phyloP scores from a whole-genome alignment of 2,888 invertebrate species.

The Tridacna crocea region DNA sequence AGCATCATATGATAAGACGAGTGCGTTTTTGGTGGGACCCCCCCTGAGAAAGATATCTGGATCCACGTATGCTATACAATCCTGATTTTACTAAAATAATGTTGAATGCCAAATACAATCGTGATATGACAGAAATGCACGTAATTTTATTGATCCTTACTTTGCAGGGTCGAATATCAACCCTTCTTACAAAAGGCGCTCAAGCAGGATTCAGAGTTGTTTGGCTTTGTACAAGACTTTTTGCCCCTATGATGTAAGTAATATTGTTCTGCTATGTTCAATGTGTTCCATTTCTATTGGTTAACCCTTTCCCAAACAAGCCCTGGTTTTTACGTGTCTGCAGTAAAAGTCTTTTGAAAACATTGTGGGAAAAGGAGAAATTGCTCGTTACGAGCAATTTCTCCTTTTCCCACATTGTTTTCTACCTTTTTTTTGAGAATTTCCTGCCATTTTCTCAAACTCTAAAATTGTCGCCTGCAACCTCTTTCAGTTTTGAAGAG shows the following conservation, averaged over 20 bases:
- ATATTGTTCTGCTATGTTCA: too few species aligned
- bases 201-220: neutral
- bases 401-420: conserved; percentile 1
- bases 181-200: neutral
- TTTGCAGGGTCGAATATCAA: neutral
- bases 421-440: neutral
- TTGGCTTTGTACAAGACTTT: conserved; percentile 2
- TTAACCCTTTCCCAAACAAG: neutral
- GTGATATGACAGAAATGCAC: too few species aligned
- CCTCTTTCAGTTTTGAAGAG: too few species aligned
- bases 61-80: too few species aligned
- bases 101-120: too few species aligned
- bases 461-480: too few species aligned
- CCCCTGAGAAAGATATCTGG: too few species aligned
- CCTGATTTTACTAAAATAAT: too few species aligned
- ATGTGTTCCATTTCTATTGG: too few species aligned
- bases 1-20: too few species aligned
- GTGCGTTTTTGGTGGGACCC: too few species aligned
- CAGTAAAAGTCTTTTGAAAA: neutral
- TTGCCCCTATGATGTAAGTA: conserved; percentile 14
- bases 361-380: neutral
- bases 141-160: neutral
- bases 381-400: neutral
- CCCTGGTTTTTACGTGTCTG: neutral
- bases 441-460: too few species aligned